Percentiles rank a stretch among this genome's conserved stretches.
These are phyloP conservation scores for Phoxinus phoxinus DNA, from an alignment of 2,113 vertebrate species.

Conservation along the genomic window DNA sequence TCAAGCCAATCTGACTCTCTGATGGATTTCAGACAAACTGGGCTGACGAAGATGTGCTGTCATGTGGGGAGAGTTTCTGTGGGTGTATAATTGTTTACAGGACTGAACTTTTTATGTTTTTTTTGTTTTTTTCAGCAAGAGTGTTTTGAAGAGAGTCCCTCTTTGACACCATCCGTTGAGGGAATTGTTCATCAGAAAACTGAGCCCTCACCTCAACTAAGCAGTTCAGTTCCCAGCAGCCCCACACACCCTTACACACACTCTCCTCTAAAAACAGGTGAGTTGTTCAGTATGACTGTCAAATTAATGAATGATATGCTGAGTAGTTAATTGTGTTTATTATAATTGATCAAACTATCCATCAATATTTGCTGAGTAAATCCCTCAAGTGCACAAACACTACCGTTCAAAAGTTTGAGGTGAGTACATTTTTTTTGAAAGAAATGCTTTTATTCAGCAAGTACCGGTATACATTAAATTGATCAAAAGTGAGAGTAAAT, in stretches of 20 bases:
- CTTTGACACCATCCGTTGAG: constrained; percentile 84
- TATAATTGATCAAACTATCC: background rate
- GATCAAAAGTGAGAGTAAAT: background rate
- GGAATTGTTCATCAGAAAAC: constrained; percentile 81
- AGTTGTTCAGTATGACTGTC: background rate
- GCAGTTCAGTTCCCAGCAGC: constrained; percentile 90
- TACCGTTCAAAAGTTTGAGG: background rate
- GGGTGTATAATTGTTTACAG: background rate
- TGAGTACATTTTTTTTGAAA: background rate
- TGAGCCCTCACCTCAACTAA: constrained; percentile 86
- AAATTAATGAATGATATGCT: background rate
- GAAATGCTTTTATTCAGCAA: background rate
- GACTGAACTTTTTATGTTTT: background rate
- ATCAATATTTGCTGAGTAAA: background rate
- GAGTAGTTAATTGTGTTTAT: background rate
- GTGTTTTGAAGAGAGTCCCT: constrained; percentile 87
- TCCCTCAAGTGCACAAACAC: background rate
- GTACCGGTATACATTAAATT: background rate
- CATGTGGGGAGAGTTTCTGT: background rate
- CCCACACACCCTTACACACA: constrained; percentile 53
- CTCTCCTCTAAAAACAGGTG: constrained; percentile 29
- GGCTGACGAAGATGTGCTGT: background rate
- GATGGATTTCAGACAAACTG: background rate
- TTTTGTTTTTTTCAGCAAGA: constrained; percentile 73
- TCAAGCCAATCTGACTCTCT: background rate